phyloP scores from a whole-genome alignment of 2,113 vertebrate species.

The Suncus etruscus region DNA sequence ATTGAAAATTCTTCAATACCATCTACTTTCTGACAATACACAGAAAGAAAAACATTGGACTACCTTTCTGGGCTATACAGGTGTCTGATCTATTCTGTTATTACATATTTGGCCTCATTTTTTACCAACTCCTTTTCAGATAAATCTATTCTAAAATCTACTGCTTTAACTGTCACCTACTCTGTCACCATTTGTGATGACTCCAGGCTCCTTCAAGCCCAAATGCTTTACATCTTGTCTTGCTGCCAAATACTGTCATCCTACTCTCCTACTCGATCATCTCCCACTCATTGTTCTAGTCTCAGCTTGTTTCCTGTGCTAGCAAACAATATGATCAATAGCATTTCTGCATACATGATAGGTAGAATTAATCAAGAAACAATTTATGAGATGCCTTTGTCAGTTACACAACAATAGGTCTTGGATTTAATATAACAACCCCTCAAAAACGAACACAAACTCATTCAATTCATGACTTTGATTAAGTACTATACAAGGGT shows the following conservation, averaged over 20 bases:
- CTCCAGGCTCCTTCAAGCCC: not conserved
- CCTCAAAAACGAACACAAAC: no score
- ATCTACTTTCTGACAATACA: no score
- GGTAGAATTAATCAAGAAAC: not conserved
- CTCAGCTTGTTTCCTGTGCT: not conserved
- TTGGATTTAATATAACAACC: not conserved
- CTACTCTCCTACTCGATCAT: not conserved
- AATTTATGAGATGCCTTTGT: not conserved
- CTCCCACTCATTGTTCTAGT: not conserved
- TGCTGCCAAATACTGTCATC: not conserved
- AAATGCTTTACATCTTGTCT: not conserved
- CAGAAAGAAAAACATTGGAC: not conserved
- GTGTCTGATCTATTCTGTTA: not conserved
- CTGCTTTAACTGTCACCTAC: not conserved
- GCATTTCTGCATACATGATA: not conserved
- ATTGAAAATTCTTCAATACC: slow-evolving; percentile 52
- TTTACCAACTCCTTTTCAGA: not conserved
- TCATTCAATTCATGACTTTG: no score
- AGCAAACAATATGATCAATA: not conserved
- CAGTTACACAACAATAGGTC: not conserved
- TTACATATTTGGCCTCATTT: not conserved
- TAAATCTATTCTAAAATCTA: no score
- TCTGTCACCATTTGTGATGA: not conserved
- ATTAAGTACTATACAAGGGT: no score
- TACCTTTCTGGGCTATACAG: not conserved